Evolutionary conservation across 2,113 vertebrate species (phyloP).

Genomic region (Pampusana beccarii): DNA sequence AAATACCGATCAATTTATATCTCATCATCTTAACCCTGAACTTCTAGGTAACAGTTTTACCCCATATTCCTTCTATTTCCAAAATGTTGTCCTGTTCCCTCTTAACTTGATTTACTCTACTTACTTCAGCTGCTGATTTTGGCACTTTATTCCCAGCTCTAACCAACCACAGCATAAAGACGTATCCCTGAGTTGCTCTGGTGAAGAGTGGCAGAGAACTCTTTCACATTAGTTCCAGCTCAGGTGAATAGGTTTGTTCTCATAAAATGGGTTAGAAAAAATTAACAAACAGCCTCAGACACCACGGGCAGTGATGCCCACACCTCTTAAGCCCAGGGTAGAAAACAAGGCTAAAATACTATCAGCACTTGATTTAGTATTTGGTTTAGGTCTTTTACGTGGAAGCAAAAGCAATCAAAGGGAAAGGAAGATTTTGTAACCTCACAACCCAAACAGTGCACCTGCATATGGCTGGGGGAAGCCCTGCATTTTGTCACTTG

Average conservation of each 20-base stretch:
- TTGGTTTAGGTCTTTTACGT: constrained; percentile 61
- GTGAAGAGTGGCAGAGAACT: background rate
- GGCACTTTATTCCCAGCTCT: constrained; percentile 62
- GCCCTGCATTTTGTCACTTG: constrained; percentile 52
- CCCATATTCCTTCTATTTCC: constrained; percentile 47
- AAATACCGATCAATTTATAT: constrained; percentile 73
- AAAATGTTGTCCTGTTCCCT: constrained; percentile 71
- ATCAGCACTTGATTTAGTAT: constrained; percentile 50
- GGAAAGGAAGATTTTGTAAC: constrained; percentile 49
- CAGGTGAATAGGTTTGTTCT: background rate
- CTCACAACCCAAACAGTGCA: constrained; percentile 37
- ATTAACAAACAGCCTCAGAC: background rate
- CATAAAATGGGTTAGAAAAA: background rate
- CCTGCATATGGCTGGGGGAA: constrained; percentile 37
- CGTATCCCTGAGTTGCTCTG: background rate
- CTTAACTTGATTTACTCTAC: constrained; percentile 80
- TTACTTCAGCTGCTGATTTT: constrained; percentile 77
- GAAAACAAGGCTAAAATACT: constrained; percentile 34
- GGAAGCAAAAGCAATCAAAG: constrained; percentile 41
- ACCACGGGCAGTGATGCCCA: background rate
- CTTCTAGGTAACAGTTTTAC: constrained; percentile 56
- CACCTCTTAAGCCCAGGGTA: background rate
- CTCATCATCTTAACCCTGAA: constrained; percentile 67
- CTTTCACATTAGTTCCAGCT: background rate
- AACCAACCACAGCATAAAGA: constrained; percentile 56